Evolutionary conservation across 2,113 vertebrate species (phyloP).

Genomic region (Semicossyphus pulcher): DNA sequence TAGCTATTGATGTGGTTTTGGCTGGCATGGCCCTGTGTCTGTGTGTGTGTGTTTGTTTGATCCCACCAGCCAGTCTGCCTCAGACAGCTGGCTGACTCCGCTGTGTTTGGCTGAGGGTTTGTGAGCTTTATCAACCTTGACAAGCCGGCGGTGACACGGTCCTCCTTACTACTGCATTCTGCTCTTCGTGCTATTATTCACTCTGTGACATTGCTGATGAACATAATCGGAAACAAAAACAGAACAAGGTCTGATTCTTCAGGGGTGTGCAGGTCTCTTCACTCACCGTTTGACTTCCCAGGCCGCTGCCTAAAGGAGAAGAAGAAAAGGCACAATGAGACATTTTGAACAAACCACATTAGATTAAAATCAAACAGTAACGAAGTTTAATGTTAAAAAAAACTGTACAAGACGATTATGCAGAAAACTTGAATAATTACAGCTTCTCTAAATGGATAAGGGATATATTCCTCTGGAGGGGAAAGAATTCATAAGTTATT

Average conservation of each 20-base stretch:
- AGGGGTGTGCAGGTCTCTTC: neutral
- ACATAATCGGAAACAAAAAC: neutral
- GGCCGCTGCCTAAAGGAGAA: slow-evolving; percentile 58
- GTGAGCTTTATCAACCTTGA: slow-evolving; percentile 63
- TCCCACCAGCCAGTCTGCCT: slow-evolving; percentile 44
- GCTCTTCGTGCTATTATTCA: slow-evolving; percentile 3
- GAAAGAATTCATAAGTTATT: neutral
- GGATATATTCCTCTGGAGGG: neutral
- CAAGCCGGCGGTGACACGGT: slow-evolving; percentile 44
- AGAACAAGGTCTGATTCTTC: neutral
- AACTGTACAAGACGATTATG: neutral
- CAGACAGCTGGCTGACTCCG: slow-evolving; percentile 59
- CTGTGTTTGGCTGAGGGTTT: slow-evolving; percentile 50
- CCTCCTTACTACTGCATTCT: slow-evolving; percentile 26
- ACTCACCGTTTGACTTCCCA: slow-evolving; percentile 66
- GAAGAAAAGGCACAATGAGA: slow-evolving; percentile 31
- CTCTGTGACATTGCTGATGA: neutral
- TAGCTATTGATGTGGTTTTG: slow-evolving; percentile 39
- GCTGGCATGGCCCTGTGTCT: slow-evolving; percentile 19
- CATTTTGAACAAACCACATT: neutral
- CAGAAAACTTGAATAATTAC: neutral
- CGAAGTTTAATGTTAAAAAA: neutral
- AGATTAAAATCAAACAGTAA: neutral
- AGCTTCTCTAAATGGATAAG: neutral
- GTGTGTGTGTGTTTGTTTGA: slow-evolving; percentile 30